These are phyloP conservation scores for Ovis canadensis DNA, from an alignment of 2,113 vertebrate species.

Conservation along the genomic window DNA sequence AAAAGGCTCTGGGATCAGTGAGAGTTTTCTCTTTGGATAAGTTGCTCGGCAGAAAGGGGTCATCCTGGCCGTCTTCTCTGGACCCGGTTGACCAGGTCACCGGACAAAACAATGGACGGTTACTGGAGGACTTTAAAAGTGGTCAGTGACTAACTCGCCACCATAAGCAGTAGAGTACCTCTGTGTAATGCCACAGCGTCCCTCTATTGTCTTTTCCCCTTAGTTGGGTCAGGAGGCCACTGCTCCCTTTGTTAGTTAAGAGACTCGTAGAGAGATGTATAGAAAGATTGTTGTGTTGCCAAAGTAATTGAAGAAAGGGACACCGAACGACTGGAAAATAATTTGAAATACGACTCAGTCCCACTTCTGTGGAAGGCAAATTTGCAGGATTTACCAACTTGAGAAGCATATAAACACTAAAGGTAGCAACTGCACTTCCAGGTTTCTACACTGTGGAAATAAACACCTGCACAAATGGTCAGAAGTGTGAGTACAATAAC, in stretches of 20 bases:
- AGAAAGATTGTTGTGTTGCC: neutral
- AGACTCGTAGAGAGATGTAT: neutral
- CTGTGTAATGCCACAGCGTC: neutral
- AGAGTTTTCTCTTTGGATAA: neutral
- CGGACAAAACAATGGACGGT: neutral
- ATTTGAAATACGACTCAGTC: neutral
- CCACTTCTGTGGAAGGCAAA: neutral
- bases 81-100: neutral
- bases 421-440: neutral
- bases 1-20: neutral
- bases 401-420: neutral
- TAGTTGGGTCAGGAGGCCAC: neutral
- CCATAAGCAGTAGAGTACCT: neutral
- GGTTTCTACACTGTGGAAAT: neutral
- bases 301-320: neutral
- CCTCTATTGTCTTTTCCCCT: neutral
- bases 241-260: neutral
- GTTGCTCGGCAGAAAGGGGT: neutral
- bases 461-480: neutral
- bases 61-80: neutral
- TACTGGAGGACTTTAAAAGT: neutral
- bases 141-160: neutral
- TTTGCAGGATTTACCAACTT: neutral
- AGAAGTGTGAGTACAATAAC: neutral
- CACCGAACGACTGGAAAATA: neutral